Evolutionary conservation across 1,140 invertebrate genomes (phyloP), one percentile per base, ranked within the genome.

Genomic region (Pseudobourletiella spinata): DNA sequence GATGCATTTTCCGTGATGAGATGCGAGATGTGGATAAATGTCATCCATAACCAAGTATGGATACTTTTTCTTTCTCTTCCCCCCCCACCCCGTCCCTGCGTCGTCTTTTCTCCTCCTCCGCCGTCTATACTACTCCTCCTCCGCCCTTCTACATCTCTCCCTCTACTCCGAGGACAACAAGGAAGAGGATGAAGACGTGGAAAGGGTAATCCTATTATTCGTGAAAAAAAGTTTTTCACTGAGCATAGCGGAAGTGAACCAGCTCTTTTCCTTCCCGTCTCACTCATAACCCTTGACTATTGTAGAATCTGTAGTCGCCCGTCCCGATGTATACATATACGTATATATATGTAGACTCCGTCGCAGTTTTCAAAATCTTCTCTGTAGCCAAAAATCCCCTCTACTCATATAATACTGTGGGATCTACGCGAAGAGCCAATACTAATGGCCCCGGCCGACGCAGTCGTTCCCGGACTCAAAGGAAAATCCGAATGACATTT

Each of bases 201-300:
- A 42, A 61, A 61, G 59, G 42, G 44, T 61, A 61, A 61, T 61
- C 59, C 59, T 61, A 61, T 61, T 61, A 61, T 61, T 55, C 51
- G 51, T 39, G 39, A 20, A 55, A 61, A 61, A 50, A 25, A 11
- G 25, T 55, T 56, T 61, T 56, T 59, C 44, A 48, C 26, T 59
- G 43, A 43, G 57, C 43, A 46, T 48, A 42, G 51, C 57, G 57
- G 44, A 59, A 59, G 39, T 42, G 32, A 42, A 57, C 35, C 29
- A 42, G 25, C 15, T 57, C 24, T 4, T 39, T 39, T 39, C n/a
- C 32, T n/a, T 39, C n/a, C 32, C n/a, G 8, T 39, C 32, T n/a
- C 32, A 11, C 32, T 39, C 32, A 8, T 8, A 11, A n/a, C 8
- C 8, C 8, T 8, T 39, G n/a, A 39, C 8, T 39, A 39, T 8